Evolutionary conservation across 1,140 invertebrate species (phyloP).

Genomic region (Ostrea edulis): DNA sequence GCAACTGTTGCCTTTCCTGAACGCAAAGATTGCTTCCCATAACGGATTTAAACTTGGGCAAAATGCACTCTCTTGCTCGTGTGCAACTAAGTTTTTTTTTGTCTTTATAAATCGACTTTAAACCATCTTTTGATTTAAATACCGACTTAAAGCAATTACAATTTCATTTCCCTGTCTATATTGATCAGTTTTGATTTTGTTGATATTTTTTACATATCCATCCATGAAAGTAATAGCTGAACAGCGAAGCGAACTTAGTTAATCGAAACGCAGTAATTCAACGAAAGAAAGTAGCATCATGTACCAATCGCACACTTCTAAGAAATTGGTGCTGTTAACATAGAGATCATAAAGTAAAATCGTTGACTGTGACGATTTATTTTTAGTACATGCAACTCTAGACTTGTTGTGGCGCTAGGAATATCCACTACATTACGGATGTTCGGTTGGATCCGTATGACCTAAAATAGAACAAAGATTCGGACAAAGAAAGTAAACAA

Average conservation of each 20-base stretch:
- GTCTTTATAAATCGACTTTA: too few relatives aligned
- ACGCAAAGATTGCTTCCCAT: too few relatives aligned
- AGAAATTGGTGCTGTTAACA: constrained; percentile 38
- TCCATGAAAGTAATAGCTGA: constrained; percentile 17
- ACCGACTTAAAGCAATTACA: too few relatives aligned
- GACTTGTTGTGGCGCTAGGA: not conserved
- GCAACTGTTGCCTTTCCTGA: too few relatives aligned
- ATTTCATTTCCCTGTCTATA: too few relatives aligned
- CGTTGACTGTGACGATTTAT: constrained; percentile 17
- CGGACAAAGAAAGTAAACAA: too few relatives aligned
- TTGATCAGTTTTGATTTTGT: too few relatives aligned
- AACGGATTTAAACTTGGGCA: too few relatives aligned
- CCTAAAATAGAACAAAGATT: constrained; percentile 39
- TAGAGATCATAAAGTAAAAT: constrained; percentile 44
- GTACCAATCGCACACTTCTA: constrained; percentile 44
- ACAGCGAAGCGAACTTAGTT: constrained; percentile 46
- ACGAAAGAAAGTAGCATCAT: constrained; percentile 52
- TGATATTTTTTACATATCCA: too few relatives aligned
- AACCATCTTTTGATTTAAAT: too few relatives aligned
- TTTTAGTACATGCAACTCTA: constrained; percentile 40
- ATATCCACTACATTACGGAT: constrained; percentile 21
- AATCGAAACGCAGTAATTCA: constrained; percentile 50
- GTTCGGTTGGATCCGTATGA: constrained; percentile 22
- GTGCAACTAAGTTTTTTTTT: too few relatives aligned
- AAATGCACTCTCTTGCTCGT: too few relatives aligned